Base-by-base conservation (phyloP, 2,888 invertebrate genomes). In the Stramonita haemastoma region DNA sequence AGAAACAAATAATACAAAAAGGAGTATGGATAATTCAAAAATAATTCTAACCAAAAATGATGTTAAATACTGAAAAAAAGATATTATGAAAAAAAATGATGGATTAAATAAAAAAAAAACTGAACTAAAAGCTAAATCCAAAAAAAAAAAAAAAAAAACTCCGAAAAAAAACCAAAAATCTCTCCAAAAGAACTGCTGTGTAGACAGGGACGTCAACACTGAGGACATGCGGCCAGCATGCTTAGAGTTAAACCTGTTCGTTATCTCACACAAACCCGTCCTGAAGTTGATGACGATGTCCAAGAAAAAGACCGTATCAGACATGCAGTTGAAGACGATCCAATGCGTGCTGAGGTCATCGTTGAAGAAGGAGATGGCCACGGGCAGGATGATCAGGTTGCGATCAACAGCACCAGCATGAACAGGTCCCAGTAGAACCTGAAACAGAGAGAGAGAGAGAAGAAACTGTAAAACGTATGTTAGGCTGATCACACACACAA, bases 351-450 rank as follows among this genome's bases (percentile, higher is more conserved):
- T 99, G 96, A 99, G 97, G 97, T 99, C 99, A 97, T 99, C 99
- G 97, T 99, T 99, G 97, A 99, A 99, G 97, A 99, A 99, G 96
- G 99, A 99, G 97, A 99, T 99, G 97, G 99, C 99, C 96, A 99
- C 99, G 96, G 99, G 99, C 96, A 99, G 97, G 97, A 99, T 99
- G 97, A 99, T 99, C 96, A 99, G 97, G 97, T 99, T 99, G 99
- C 99, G 96, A 99, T 99, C 96, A 99, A 97, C 95, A 99, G 97
- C 96, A 99, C 97, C 96, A 99, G 97, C 99, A 99, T 99, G 97
- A 99, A 99, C 96, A 99, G 97, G 97, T 99, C 99, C 99, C 99
- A 99, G 97, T 99, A 99, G 97, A 99, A 99, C 97, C 99, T 99
- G 97, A 97, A 99, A 99, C 97, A 99, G 97, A 1, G n/a, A 19